phyloP scores from a whole-genome alignment of 1,140 invertebrate genomes.

The Maconellicoccus hirsutus region DNA sequence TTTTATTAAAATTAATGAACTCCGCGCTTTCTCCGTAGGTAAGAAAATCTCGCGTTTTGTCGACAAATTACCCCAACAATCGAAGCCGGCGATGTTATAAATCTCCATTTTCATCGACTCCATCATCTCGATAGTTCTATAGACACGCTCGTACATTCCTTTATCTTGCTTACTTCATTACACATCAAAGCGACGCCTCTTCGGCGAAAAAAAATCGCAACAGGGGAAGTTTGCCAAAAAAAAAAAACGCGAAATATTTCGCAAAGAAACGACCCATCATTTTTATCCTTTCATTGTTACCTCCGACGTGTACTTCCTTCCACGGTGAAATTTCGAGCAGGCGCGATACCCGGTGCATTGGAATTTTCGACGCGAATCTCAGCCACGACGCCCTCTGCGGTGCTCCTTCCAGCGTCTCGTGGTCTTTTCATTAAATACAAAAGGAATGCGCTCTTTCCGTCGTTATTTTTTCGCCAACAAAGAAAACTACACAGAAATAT shows the following conservation, averaged over 20 bases:
- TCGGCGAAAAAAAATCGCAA: neutral
- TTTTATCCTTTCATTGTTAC: constrained; percentile 9
- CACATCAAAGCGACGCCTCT: no score
- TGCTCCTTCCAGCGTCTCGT: no score
- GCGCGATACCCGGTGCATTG: neutral
- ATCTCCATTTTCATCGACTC: no score
- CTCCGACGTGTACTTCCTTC: neutral
- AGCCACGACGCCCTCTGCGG: neutral
- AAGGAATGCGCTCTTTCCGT: neutral
- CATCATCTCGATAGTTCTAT: no score
- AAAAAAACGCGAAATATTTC: no score
- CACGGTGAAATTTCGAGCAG: neutral
- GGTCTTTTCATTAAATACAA: neutral
- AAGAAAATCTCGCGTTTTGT: no score
- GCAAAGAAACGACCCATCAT: neutral
- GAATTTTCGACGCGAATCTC: neutral
- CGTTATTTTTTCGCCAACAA: neutral
- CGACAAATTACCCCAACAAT: no score
- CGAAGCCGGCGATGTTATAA: no score
- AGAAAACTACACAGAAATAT: neutral
- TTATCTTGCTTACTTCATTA: no score
- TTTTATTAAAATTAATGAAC: constrained; percentile 6
- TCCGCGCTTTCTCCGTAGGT: neutral
- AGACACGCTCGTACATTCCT: no score
- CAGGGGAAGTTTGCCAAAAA: no score